A percentile compares a stretch with the other conserved stretches of the same genome.
These are phyloP conservation scores for Micrasema longulum DNA, from an alignment of 1,140 invertebrate species.

Conservation along the genomic window DNA sequence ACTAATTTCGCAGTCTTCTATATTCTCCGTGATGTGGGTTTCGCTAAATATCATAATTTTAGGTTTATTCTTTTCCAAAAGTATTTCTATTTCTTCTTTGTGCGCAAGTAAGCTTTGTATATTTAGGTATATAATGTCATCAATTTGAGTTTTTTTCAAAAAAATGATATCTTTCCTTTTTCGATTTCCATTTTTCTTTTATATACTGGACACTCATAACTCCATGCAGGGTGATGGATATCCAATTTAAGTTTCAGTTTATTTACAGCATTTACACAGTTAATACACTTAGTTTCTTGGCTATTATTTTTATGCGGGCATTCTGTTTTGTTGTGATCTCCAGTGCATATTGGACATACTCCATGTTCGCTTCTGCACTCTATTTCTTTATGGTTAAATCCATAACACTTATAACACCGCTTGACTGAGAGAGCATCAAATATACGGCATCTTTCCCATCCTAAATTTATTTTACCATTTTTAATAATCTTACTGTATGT, in stretches of 20 bases:
- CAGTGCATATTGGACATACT: not conserved
- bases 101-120: not conserved
- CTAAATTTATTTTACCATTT: slow-evolving; percentile 1
- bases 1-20: too few relatives aligned
- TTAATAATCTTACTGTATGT: not conserved
- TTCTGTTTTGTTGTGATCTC: not conserved
- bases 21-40: not conserved
- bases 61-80: not conserved
- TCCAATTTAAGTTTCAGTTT: not conserved
- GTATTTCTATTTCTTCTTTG: slow-evolving; percentile 5
- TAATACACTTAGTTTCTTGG: too few relatives aligned
- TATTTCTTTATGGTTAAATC: not conserved
- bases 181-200: not conserved
- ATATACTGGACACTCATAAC: slow-evolving; percentile 5
- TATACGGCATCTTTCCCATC: not conserved
- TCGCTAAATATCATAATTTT: slow-evolving; percentile 1
- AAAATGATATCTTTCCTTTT: not conserved
- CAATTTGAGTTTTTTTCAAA: not conserved
- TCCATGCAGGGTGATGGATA: not conserved
- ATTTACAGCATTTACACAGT: too few relatives aligned
- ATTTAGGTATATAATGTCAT: not conserved
- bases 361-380: slow-evolving; percentile 3
- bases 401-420: slow-evolving; percentile 1
- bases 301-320: not conserved
- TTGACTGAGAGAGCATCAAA: slow-evolving; percentile 4